Conservation (phyloP, 2,113 vertebrate genomes). For the Litocranius walleri region DNA sequence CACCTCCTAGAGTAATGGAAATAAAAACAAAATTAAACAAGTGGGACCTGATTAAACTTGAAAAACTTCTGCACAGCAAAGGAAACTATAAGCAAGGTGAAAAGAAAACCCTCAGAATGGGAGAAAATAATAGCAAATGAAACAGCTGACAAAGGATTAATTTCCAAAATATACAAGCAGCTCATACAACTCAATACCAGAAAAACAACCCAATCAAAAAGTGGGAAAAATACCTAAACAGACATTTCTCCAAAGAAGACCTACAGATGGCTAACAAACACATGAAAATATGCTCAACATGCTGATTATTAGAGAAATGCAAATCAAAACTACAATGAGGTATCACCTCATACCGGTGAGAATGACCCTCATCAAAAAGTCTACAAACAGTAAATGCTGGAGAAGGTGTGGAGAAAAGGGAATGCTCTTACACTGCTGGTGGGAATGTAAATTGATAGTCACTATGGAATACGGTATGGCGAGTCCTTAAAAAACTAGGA, state of each 20-base stretch:
- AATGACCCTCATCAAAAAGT: not conserved
- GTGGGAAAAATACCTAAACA: not conserved
- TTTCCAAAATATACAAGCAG: not conserved
- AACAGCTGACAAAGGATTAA: not conserved
- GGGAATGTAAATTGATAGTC: not conserved
- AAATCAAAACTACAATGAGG: not conserved
- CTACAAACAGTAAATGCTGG: not conserved
- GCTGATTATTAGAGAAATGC: not conserved
- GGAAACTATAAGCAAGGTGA: not conserved
- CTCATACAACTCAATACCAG: not conserved
- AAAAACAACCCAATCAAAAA: not conserved
- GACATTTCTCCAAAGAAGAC: not conserved
- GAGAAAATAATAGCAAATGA: not conserved
- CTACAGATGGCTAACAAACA: not conserved
- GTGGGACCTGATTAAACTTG: not conserved
- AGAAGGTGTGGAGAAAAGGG: not conserved
- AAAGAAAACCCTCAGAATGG: not conserved
- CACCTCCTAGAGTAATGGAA: not conserved
- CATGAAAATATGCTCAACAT: not conserved
- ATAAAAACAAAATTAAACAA: not conserved
- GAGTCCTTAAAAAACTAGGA: not conserved
- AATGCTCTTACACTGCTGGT: not conserved
- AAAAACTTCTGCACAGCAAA: not conserved
- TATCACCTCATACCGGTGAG: not conserved
- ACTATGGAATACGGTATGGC: not conserved